phyloP scores from a whole-genome alignment of 2,797 vertebrate species.

The Urocyon cinereoargenteus region DNA sequence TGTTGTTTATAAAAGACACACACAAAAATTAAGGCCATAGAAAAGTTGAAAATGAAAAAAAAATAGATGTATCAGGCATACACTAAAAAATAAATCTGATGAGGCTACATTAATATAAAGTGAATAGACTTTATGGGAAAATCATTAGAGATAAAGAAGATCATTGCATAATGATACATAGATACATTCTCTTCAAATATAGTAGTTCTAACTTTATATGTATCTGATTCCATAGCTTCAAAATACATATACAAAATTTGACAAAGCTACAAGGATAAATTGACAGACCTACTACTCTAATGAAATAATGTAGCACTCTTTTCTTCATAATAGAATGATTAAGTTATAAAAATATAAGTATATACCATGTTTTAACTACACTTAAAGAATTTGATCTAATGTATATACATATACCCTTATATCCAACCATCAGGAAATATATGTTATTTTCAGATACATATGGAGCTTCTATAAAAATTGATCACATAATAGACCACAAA shows the following conservation, averaged over 20 bases:
- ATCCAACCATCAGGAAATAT: background rate
- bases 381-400: background rate
- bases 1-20: background rate
- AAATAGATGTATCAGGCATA: background rate
- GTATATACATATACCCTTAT: background rate
- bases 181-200: background rate
- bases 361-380: background rate
- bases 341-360: background rate
- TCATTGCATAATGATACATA: background rate
- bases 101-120: background rate
- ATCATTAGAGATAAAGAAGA: background rate
- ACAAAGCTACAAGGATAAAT: background rate
- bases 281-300: background rate
- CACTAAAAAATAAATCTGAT: background rate
- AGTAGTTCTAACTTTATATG: background rate
- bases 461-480: background rate
- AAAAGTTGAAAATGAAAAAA: background rate
- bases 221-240: background rate
- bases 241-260: background rate
- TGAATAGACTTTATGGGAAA: background rate
- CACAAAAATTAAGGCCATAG: background rate
- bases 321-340: background rate
- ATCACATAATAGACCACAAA: background rate
- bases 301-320: background rate
- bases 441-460: background rate